Evolutionary conservation across 2,888 invertebrate species (phyloP).

Genomic region (Limnephilus auricula): DNA sequence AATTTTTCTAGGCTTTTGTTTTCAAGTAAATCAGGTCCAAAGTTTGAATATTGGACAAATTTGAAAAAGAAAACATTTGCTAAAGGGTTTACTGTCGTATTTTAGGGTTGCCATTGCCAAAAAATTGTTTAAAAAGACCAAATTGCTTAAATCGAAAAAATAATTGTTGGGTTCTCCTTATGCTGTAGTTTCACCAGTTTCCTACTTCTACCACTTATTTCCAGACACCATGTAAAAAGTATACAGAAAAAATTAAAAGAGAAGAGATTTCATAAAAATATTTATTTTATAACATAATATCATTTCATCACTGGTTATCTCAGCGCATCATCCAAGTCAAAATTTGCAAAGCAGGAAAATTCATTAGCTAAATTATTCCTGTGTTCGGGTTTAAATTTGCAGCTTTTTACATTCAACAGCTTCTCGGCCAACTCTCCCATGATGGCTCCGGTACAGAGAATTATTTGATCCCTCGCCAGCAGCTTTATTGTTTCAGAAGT

Average conservation of each 20-base stretch:
- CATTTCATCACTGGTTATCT: slow-evolving; percentile 13
- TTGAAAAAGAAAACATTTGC: too few species aligned
- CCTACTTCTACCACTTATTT: too few species aligned
- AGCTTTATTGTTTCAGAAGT: slow-evolving; percentile 87
- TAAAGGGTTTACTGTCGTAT: too few species aligned
- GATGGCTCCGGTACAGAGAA: slow-evolving; percentile 92
- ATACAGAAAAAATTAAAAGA: not conserved
- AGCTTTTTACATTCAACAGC: slow-evolving; percentile 81
- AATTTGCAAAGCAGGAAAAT: slow-evolving; percentile 94
- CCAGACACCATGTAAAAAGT: too few species aligned
- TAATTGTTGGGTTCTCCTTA: too few species aligned
- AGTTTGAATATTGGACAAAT: too few species aligned
- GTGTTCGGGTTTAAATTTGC: slow-evolving; percentile 88
- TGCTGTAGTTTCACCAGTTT: too few species aligned
- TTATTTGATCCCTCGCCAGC: slow-evolving; percentile 85
- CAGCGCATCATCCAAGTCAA: slow-evolving; percentile 80
- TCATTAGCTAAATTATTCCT: slow-evolving; percentile 94
- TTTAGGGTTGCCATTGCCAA: too few species aligned
- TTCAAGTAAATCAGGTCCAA: too few species aligned
- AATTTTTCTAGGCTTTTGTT: too few species aligned
- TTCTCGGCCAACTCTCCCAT: slow-evolving; percentile 85
- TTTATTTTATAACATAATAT: not conserved
- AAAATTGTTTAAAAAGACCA: too few species aligned
- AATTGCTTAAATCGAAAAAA: too few species aligned
- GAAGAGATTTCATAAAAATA: slow-evolving; percentile 6